phyloP scores from a whole-genome alignment of 2,888 invertebrate genomes.

The Cephalotes varians region DNA sequence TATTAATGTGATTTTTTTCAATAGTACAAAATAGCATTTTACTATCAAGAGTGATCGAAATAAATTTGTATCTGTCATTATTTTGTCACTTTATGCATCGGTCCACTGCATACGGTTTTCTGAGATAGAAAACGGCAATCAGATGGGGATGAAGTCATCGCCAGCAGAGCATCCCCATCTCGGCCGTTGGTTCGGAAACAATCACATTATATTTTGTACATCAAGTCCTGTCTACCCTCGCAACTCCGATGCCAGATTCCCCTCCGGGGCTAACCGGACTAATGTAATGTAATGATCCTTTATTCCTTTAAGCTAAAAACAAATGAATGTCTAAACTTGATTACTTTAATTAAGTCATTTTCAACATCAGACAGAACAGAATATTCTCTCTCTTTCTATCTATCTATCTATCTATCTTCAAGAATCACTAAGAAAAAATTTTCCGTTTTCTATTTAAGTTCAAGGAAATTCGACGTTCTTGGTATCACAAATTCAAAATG shows the following conservation, averaged over 20 bases:
- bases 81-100: slow-evolving; percentile 36
- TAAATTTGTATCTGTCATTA: slow-evolving; percentile 8
- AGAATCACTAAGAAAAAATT: background rate
- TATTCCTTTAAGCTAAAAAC: slow-evolving; percentile 77
- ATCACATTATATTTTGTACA: slow-evolving; percentile 84
- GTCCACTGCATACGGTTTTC: slow-evolving; percentile 31
- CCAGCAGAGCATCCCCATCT: slow-evolving; percentile 70
- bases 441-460: background rate
- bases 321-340: slow-evolving; percentile 69
- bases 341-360: slow-evolving; percentile 63
- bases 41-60: background rate
- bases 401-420: no score
- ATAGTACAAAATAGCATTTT: background rate
- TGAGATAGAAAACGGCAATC: slow-evolving; percentile 69
- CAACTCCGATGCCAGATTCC: slow-evolving; percentile 44
- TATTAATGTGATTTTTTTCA: background rate
- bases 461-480: background rate
- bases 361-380: background rate
- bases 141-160: slow-evolving; percentile 83
- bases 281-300: slow-evolving; percentile 81
- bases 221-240: slow-evolving; percentile 73
- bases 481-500: background rate
- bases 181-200: slow-evolving; percentile 83
- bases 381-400: background rate
- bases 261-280: slow-evolving; percentile 60